These are phyloP conservation scores for Thalassoma bifasciatum DNA, from an alignment of 2,113 vertebrate species.

Conservation along the genomic window DNA sequence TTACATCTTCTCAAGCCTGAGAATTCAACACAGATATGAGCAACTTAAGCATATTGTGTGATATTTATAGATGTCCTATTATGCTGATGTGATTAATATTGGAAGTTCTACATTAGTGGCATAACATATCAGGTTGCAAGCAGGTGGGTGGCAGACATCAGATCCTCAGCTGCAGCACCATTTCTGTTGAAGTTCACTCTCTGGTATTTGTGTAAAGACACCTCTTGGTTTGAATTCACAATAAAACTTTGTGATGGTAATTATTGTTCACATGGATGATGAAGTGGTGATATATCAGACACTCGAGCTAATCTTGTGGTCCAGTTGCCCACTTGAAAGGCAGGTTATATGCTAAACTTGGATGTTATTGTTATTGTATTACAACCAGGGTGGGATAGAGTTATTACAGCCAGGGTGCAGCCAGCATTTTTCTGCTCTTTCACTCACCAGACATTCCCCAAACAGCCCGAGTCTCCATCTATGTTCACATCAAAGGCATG, in stretches of 20 bases:
- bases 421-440: slow-evolving; percentile 15
- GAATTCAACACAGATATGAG: neutral
- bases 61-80: neutral
- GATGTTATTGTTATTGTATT: slow-evolving; percentile 16
- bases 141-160: slow-evolving; percentile 56
- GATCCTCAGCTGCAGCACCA: slow-evolving; percentile 30
- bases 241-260: neutral
- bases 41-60: neutral
- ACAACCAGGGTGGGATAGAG: slow-evolving; percentile 20
- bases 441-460: slow-evolving; percentile 8
- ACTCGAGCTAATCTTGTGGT: neutral
- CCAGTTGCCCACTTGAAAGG: neutral
- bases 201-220: neutral
- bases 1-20: neutral
- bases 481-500: neutral
- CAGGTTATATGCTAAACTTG: neutral
- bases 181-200: slow-evolving; percentile 12
- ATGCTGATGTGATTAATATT: slow-evolving; percentile 25
- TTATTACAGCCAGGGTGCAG: slow-evolving; percentile 13
- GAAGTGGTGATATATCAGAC: neutral
- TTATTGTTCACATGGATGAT: neutral
- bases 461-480: neutral
- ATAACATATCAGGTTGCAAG: slow-evolving; percentile 65
- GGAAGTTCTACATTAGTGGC: slow-evolving; percentile 48
- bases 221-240: neutral